These are phyloP conservation scores for Eupithecia tripunctaria DNA, from an alignment of 2,888 invertebrate species.

Conservation along the genomic window DNA sequence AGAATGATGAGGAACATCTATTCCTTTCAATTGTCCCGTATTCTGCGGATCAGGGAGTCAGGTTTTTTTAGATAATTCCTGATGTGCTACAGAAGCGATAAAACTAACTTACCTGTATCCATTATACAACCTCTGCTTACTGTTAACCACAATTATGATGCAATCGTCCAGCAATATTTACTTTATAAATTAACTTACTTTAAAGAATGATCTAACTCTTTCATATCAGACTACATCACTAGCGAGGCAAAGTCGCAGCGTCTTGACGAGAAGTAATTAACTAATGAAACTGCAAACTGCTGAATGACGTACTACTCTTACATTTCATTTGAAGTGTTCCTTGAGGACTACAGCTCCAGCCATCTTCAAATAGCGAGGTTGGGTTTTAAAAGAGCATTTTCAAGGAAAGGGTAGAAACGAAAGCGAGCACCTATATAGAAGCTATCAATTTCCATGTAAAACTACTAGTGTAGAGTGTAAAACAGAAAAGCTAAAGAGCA, in stretches of 20 bases:
- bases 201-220: not conserved
- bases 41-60: too few relatives aligned
- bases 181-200: not conserved
- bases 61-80: too few relatives aligned
- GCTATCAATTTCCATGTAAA: not conserved
- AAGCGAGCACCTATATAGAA: not conserved
- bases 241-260: constrained; percentile 53
- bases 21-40: too few relatives aligned
- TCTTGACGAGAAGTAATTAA: constrained; percentile 54
- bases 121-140: too few relatives aligned
- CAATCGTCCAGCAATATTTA: not conserved
- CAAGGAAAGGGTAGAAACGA: not conserved
- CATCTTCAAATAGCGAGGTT: not conserved
- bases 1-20: too few relatives aligned
- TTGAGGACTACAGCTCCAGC: not conserved
- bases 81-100: too few relatives aligned
- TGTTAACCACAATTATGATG: not conserved
- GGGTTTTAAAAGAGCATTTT: not conserved
- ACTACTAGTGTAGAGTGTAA: not conserved
- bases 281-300: constrained; percentile 50
- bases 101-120: too few relatives aligned
- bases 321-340: constrained; percentile 22
- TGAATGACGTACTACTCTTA: constrained; percentile 39
- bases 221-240: not conserved
- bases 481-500: too few relatives aligned